A percentile compares a stretch with the other conserved stretches of the same genome.
phyloP scores from a whole-genome alignment of 2,888 invertebrate genomes.

The Octodonta nipae region DNA sequence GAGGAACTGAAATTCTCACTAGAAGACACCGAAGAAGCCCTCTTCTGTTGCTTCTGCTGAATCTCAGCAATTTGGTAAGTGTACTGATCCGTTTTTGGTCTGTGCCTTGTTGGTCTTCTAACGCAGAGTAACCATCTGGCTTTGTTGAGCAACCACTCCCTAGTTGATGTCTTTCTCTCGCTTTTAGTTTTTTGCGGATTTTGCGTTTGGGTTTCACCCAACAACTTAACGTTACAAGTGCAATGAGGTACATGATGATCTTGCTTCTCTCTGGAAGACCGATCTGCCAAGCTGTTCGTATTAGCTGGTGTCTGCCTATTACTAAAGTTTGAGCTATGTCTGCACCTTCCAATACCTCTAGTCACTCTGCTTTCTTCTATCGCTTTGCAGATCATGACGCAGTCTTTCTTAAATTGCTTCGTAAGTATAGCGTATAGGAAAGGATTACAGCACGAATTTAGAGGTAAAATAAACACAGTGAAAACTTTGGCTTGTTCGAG shows the following conservation, averaged over 20 bases:
- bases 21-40: constrained; percentile 72
- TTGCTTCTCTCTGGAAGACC: constrained; percentile 61
- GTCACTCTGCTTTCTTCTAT: constrained; percentile 89
- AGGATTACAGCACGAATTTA: constrained; percentile 96
- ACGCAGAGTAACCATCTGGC: constrained; percentile 40
- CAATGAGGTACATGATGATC: constrained; percentile 45
- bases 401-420: constrained; percentile 95
- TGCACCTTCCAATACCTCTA: constrained; percentile 70
- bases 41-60: constrained; percentile 59
- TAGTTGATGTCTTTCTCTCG: constrained; percentile 28
- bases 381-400: constrained; percentile 87
- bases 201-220: constrained; percentile 33
- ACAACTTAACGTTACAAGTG: constrained; percentile 43
- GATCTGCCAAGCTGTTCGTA: constrained; percentile 69
- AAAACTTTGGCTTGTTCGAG: constrained; percentile 84
- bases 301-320: constrained; percentile 77
- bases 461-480: constrained; percentile 86
- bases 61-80: constrained; percentile 65
- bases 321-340: constrained; percentile 77
- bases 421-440: constrained; percentile 95
- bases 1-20: constrained; percentile 83
- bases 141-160: constrained; percentile 35
- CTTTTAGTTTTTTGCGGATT: constrained; percentile 13
- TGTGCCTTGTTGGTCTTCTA: constrained; percentile 29
- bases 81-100: constrained; percentile 50